A percentile compares a stretch with the other conserved stretches of the same genome.
phyloP scores from a whole-genome alignment of 1,140 invertebrate genomes.

The Drosophila paulistorum region DNA sequence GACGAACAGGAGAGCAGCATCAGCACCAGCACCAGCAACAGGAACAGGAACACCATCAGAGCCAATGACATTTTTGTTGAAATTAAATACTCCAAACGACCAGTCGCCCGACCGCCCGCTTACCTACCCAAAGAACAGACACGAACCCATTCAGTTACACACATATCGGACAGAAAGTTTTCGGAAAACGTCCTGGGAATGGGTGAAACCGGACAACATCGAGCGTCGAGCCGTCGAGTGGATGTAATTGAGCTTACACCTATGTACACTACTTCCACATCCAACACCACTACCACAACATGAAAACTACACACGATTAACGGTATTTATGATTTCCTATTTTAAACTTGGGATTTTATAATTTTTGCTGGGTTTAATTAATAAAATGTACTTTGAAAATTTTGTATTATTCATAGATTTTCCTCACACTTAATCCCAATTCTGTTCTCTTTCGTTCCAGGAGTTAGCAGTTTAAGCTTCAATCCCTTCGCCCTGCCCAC shows the following conservation, averaged over 20 bases:
- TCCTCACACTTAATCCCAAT: not conserved
- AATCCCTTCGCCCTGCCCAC: constrained; percentile 95
- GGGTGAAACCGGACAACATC: constrained; percentile 7
- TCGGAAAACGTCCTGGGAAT: constrained; percentile 28
- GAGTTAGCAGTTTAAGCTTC: constrained; percentile 91
- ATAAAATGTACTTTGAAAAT: not conserved
- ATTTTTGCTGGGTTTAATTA: not conserved
- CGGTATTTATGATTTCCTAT: constrained; percentile 79
- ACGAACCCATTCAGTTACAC: constrained; percentile 9
- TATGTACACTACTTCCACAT: constrained; percentile 54
- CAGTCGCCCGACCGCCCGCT: constrained; percentile 25
- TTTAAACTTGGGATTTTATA: constrained; percentile 25
- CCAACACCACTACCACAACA: constrained; percentile 44
- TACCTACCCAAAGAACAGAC: constrained; percentile 19
- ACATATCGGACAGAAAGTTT: constrained; percentile 1
- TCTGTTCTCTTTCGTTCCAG: constrained; percentile 82
- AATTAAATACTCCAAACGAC: constrained; percentile 48
- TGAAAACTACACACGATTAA: constrained; percentile 66
- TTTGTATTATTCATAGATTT: not conserved
- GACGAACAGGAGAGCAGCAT: constrained; percentile 6
- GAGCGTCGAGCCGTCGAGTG: constrained; percentile 22
- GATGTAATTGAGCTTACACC: constrained; percentile 42
- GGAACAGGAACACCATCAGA: constrained; percentile 18
- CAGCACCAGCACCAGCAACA: constrained; percentile 8
- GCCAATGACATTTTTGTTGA: constrained; percentile 44